Evolutionary conservation across 2,888 invertebrate genomes (phyloP).

Genomic region (Pseudolycoriella hygida): DNA sequence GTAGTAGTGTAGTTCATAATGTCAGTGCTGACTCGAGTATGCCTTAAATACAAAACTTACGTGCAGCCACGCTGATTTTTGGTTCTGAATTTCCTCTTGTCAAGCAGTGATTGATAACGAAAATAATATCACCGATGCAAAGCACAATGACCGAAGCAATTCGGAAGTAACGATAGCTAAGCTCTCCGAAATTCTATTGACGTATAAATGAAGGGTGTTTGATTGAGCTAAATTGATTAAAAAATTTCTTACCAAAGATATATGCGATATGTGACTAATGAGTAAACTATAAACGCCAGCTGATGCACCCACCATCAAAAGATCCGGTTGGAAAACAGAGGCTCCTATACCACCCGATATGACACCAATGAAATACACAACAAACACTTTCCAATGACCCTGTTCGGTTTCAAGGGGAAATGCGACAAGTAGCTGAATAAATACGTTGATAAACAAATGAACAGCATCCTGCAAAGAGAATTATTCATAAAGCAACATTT

Average conservation of each 20-base stretch:
- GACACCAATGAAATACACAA: slow-evolving; percentile 59
- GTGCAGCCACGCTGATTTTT: slow-evolving; percentile 51
- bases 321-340: slow-evolving; percentile 51
- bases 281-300: slow-evolving; percentile 81
- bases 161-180: slow-evolving; percentile 33
- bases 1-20: too few species aligned
- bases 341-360: slow-evolving; percentile 59
- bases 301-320: slow-evolving; percentile 72
- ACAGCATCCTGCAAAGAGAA: slow-evolving; percentile 31
- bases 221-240: slow-evolving; percentile 8
- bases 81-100: slow-evolving; percentile 28
- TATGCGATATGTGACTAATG: slow-evolving; percentile 72
- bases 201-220: too few species aligned
- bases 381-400: slow-evolving; percentile 48
- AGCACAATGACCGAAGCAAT: slow-evolving; percentile 42
- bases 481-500: too few species aligned
- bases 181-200: slow-evolving; percentile 30
- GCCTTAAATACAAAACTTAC: too few species aligned
- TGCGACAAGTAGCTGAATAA: slow-evolving; percentile 37
- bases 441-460: slow-evolving; percentile 60
- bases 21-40: too few species aligned
- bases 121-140: slow-evolving; percentile 45
- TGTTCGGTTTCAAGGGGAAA: slow-evolving; percentile 50
- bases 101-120: slow-evolving; percentile 30
- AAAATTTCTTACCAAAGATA: slow-evolving; percentile 40